These are phyloP conservation scores for Malurus splendens DNA, from an alignment of 2,797 vertebrate genomes.

Conservation along the genomic window DNA sequence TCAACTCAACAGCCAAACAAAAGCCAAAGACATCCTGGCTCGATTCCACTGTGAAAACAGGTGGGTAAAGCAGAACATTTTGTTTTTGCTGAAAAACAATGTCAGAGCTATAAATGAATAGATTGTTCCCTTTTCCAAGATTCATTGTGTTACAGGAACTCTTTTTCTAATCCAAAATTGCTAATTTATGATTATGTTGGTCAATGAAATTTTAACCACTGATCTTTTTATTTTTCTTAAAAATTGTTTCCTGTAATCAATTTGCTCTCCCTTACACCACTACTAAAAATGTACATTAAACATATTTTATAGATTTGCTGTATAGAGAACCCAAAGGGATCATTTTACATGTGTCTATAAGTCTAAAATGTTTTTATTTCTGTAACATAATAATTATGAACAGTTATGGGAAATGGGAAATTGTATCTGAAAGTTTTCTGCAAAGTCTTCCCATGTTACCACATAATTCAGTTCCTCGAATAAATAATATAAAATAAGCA, in stretches of 20 bases:
- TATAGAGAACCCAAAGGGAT: not conserved
- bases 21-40: conserved; percentile 83
- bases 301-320: not conserved
- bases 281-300: not conserved
- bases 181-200: not conserved
- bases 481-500: not conserved
- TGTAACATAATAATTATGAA: not conserved
- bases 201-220: not conserved
- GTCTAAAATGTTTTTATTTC: not conserved
- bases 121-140: not conserved
- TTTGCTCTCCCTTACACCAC: not conserved
- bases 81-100: not conserved
- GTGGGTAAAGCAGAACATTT: conserved; percentile 66
- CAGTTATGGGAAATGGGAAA: not conserved
- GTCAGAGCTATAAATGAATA: not conserved
- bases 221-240: not conserved
- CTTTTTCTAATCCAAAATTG: not conserved
- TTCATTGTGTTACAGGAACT: not conserved
- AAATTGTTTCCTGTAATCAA: not conserved
- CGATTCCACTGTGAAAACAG: conserved; percentile 86
- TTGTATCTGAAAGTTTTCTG: not conserved
- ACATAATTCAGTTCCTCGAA: not conserved
- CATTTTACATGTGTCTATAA: not conserved
- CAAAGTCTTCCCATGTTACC: not conserved
- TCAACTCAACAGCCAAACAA: conserved; percentile 84